A percentile compares a stretch with the other conserved stretches of the same genome.
phyloP scores from a whole-genome alignment of 2,797 vertebrate species.

The Muscicapa comitata region DNA sequence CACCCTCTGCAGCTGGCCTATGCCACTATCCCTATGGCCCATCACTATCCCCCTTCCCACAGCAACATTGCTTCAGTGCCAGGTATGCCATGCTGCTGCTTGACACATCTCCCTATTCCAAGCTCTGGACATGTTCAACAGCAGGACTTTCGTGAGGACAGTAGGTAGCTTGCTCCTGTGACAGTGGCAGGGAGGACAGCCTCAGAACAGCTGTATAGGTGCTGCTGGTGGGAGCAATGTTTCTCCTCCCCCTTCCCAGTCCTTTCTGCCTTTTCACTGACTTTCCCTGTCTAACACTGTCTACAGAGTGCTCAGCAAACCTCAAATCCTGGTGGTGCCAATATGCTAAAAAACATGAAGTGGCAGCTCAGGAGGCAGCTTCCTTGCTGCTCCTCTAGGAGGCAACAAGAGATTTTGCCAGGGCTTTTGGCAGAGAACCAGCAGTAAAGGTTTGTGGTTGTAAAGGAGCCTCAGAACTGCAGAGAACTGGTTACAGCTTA shows the following conservation, averaged over 20 bases:
- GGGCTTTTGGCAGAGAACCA: not conserved
- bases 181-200: not conserved
- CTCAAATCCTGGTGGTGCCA: not conserved
- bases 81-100: not conserved
- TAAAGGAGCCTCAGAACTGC: not conserved
- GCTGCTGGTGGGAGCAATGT: rapidly evolving
- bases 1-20: not conserved
- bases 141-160: rapidly evolving
- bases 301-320: not conserved
- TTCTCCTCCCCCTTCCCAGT: not conserved
- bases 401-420: not conserved
- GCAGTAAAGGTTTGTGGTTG: not conserved
- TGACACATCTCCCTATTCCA: not conserved
- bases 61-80: not conserved
- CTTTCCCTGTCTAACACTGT: not conserved
- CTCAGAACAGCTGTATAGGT: rapidly evolving
- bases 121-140: not conserved
- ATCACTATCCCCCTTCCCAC: not conserved
- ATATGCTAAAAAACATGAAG: rapidly evolving
- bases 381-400: not conserved
- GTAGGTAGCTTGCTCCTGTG: not conserved
- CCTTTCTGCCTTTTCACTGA: not conserved
- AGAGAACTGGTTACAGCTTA: not conserved
- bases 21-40: not conserved
- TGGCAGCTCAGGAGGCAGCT: not conserved